Conservation (phyloP, 2,113 vertebrate species). For the Pao palembangensis region DNA sequence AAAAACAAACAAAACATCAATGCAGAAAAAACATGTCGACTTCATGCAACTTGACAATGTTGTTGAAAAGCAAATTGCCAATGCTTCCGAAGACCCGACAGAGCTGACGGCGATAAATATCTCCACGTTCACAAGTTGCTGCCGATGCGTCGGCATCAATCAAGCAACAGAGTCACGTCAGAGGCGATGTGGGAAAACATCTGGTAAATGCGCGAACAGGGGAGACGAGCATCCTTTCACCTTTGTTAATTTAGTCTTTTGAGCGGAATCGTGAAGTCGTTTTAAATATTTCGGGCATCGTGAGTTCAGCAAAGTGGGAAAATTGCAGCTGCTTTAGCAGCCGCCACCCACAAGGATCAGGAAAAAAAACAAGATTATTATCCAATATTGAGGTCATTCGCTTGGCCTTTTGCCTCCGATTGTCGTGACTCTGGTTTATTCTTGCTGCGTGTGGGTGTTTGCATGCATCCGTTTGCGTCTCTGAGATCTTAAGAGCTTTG, state of each 20-base stretch:
- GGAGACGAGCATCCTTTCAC: not conserved
- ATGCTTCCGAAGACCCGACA: constrained; percentile 20
- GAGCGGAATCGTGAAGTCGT: too few relatives aligned
- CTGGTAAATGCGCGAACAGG: constrained; percentile 3
- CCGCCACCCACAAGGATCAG: not conserved
- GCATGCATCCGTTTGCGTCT: constrained; percentile 11
- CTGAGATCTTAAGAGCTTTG: constrained; percentile 18
- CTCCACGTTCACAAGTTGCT: constrained; percentile 31
- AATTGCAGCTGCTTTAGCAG: too few relatives aligned
- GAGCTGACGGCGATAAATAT: constrained; percentile 39
- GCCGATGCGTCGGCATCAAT: constrained; percentile 14
- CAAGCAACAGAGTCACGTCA: constrained; percentile 18
- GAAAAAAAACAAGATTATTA: not conserved
- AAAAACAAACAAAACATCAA: too few relatives aligned
- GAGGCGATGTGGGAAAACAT: constrained; percentile 43
- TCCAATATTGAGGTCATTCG: not conserved
- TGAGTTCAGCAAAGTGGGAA: too few relatives aligned
- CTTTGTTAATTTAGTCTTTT: too few relatives aligned
- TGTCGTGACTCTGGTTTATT: not conserved
- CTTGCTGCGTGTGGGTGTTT: not conserved
- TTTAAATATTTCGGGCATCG: too few relatives aligned
- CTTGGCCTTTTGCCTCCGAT: not conserved
- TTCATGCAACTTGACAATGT: constrained; percentile 6
- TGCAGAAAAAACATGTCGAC: not conserved
- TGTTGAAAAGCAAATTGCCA: constrained; percentile 1